Base-by-base conservation (phyloP, 2,888 invertebrate genomes). In the Synanthedon myopaeformis region DNA sequence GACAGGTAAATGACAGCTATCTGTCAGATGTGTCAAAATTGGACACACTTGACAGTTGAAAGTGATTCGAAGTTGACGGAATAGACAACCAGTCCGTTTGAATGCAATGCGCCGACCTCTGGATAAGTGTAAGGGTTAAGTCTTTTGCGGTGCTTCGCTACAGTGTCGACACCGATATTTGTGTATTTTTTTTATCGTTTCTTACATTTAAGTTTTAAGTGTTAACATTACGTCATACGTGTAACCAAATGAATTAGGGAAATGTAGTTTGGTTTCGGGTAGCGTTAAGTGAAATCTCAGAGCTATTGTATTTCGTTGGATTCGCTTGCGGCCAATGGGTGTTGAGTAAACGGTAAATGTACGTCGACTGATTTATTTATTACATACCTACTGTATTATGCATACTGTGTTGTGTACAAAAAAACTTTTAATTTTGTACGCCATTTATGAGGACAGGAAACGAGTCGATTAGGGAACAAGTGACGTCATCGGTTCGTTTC, bases 111-210 rank as follows among this genome's bases (percentile, higher is more conserved):
- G 67, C 72, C 70, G 66, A 64, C 67, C 62, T 60, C 54, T 59
- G 70, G 69, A 69, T 75, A 75, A 72, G 70, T 74, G 70, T 70
- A 73, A 76, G 67, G 70, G 68, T 75, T 76, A 69, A 68, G 69
- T 76, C 73, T 79, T 72, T 70, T 72, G 76, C 75, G 84, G 84
- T 84, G 85, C 85, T 83, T 79, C 65, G 66, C 74, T 75, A 71
- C 69, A 63, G 54, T 67, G 71, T 79, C 70, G 74, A 77, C 81
- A 78, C 79, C 78, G 71, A 73, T 76, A 74, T 23, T 23, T 23
- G 72, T 75, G 75, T 76, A 78, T 76, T 74, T 82, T 68, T 73
- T 45, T 12, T 13, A 23, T 23, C 23, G 14, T 45, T 45, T 45
- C 45, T 6, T 45, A 45, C 59, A 58, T 74, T 79, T 80, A 79